Evolutionary conservation across 2,888 invertebrate species (phyloP).

Genomic region (Cataglyphis rosenhaueri): DNA sequence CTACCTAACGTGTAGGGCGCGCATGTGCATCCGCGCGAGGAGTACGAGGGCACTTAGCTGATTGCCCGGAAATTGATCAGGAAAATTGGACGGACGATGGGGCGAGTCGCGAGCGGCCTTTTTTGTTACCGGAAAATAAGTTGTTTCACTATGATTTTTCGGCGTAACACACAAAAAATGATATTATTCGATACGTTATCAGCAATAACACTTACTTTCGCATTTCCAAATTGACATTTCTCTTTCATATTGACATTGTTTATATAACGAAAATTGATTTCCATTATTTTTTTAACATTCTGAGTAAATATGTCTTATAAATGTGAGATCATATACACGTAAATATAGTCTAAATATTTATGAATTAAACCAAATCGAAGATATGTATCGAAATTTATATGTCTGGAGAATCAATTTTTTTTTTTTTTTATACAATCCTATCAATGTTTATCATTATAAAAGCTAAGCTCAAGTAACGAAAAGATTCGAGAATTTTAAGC

Average conservation of each 20-base stretch:
- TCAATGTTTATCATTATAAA: background rate
- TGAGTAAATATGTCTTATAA: background rate
- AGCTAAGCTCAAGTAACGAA: background rate
- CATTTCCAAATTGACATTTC: background rate
- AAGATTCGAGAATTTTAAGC: background rate
- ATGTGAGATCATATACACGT: background rate
- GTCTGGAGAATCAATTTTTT: background rate
- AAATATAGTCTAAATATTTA: background rate
- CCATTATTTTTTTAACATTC: conserved; percentile 4
- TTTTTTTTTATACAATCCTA: background rate
- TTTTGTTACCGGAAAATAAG: conserved; percentile 39
- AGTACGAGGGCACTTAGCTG: conserved; percentile 62
- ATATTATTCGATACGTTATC: conserved; percentile 16
- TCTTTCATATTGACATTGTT: background rate
- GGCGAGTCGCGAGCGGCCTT: conserved; percentile 22
- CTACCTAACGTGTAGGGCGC: conserved; percentile 37
- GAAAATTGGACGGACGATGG: conserved; percentile 59
- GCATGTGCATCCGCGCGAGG: conserved; percentile 48
- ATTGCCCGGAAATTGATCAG: conserved; percentile 66
- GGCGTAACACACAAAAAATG: background rate
- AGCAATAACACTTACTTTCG: background rate
- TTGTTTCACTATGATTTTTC: conserved; percentile 45
- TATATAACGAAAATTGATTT: background rate
- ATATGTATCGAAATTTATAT: background rate
- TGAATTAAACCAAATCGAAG: background rate